Evolutionary conservation across 2,888 invertebrate genomes (phyloP).

Genomic region (Lordiphosa andalusiaca): DNA sequence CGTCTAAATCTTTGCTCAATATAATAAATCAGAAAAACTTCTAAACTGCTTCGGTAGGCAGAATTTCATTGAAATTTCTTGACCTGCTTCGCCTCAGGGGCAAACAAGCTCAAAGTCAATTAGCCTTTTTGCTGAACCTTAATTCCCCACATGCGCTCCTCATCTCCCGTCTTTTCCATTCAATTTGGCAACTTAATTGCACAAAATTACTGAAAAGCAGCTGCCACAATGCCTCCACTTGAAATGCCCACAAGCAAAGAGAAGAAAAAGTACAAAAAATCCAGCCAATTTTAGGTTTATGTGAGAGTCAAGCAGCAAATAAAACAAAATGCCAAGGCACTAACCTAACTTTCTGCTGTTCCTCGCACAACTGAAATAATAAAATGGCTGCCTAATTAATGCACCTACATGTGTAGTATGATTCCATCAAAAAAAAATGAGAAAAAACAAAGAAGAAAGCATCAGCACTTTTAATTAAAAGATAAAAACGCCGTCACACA

Average conservation of each 20-base stretch:
- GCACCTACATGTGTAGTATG: constrained; percentile 37
- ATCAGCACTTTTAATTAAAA: constrained; percentile 70
- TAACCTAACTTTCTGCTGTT: constrained; percentile 21
- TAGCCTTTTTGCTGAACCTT: constrained; percentile 56
- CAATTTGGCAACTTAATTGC: constrained; percentile 53
- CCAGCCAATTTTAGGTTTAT: constrained; percentile 8
- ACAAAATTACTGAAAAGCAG: constrained; percentile 50
- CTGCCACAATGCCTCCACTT: constrained; percentile 41
- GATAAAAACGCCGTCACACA: constrained; percentile 57
- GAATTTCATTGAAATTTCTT: constrained; percentile 8
- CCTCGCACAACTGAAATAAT: constrained; percentile 45
- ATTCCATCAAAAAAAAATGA: background rate
- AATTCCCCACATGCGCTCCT: constrained; percentile 10
- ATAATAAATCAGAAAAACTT: too few relatives aligned
- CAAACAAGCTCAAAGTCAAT: constrained; percentile 61
- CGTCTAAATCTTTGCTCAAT: too few relatives aligned
- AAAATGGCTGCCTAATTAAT: constrained; percentile 64
- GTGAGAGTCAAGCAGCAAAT: constrained; percentile 36
- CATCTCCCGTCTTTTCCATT: constrained; percentile 9
- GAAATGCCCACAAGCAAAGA: constrained; percentile 30
- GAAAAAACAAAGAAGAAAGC: constrained; percentile 34
- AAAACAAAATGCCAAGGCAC: constrained; percentile 46
- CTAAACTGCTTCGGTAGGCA: too few relatives aligned
- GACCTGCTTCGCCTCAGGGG: constrained; percentile 29
- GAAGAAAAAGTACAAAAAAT: constrained; percentile 1